Conservation (phyloP, 2,888 invertebrate genomes). For the Eupithecia insigniata region DNA sequence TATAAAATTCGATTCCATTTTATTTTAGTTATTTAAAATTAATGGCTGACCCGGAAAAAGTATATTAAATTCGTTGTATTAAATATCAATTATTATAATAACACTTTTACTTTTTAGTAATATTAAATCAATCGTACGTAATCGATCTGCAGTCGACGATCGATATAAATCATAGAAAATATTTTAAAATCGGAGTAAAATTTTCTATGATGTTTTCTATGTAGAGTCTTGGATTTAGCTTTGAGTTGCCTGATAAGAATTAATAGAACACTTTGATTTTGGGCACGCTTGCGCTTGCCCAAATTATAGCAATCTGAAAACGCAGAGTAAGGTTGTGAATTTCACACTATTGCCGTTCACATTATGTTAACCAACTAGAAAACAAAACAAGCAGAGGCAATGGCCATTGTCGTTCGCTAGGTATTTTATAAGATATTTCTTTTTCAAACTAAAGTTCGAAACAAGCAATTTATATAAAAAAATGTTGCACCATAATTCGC, state of each 20-base stretch:
- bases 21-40: slow-evolving; percentile 5
- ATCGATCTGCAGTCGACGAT: not conserved
- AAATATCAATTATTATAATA: slow-evolving; percentile 23
- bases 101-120: slow-evolving; percentile 1
- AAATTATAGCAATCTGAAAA: not conserved
- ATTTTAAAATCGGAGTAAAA: not conserved
- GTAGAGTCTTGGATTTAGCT: not conserved
- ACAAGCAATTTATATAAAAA: not conserved
- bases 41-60: slow-evolving; percentile 16
- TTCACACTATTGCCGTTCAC: no score
- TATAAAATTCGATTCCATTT: no score
- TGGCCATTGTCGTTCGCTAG: no score
- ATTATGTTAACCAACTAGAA: no score
- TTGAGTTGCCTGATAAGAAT: not conserved
- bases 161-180: not conserved
- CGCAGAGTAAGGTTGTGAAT: not conserved
- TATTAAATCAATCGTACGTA: not conserved
- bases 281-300: no score
- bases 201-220: not conserved
- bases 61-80: not conserved
- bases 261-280: no score
- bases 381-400: no score
- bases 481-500: slow-evolving; percentile 26
- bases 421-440: no score
- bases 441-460: not conserved